These are phyloP conservation scores for Hipparchia semele DNA, from an alignment of 2,888 invertebrate genomes.

Conservation along the genomic window DNA sequence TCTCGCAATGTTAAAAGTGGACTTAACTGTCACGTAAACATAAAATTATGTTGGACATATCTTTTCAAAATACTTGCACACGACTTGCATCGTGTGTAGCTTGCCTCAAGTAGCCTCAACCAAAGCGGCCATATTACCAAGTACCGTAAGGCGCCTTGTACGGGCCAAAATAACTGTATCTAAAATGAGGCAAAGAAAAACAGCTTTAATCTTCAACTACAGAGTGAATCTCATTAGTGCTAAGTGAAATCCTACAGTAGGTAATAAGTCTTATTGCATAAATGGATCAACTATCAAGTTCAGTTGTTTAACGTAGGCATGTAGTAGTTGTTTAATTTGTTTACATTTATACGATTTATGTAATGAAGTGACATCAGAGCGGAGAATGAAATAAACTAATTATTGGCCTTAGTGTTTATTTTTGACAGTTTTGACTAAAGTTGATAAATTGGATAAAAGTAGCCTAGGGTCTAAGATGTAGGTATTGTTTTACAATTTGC, in stretches of 20 bases:
- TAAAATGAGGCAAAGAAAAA: constrained; percentile 48
- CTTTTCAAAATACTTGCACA: neutral
- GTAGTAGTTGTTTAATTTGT: neutral
- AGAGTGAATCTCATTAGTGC: constrained; percentile 52
- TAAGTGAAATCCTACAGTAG: constrained; percentile 46
- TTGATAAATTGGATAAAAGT: no score
- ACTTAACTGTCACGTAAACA: no score
- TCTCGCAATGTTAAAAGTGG: no score
- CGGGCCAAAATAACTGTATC: constrained; percentile 72
- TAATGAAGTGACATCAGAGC: neutral
- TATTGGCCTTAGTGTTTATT: no score
- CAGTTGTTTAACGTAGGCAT: constrained; percentile 2
- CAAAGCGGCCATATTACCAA: constrained; percentile 55
- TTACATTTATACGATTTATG: constrained; percentile 4
- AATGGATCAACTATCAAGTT: constrained; percentile 4
- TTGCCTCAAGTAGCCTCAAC: constrained; percentile 48
- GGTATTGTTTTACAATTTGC: no score
- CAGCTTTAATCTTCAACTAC: constrained; percentile 41
- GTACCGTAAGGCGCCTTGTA: constrained; percentile 69
- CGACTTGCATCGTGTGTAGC: constrained; percentile 39
- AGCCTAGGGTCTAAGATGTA: no score
- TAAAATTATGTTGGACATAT: neutral
- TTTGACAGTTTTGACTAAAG: no score
- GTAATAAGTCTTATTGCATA: constrained; percentile 9
- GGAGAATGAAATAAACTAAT: neutral